phyloP scores from a whole-genome alignment of 2,888 invertebrate genomes.

The Listrodromus nycthemerus region DNA sequence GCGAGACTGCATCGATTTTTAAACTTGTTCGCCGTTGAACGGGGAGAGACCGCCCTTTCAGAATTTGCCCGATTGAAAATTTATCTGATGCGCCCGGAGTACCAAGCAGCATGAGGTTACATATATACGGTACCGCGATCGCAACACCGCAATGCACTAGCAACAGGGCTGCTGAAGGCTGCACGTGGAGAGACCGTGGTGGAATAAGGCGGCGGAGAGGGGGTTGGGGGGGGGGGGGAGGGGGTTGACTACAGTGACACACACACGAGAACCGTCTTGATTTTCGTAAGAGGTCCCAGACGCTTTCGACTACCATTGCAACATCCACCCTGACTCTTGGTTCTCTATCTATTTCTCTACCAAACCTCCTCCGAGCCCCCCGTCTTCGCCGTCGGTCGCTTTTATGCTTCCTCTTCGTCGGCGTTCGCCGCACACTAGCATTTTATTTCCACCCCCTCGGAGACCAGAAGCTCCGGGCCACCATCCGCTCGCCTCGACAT shows the following conservation, averaged over 20 bases:
- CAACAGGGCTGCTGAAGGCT: constrained; percentile 38
- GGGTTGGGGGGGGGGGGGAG: too few relatives aligned
- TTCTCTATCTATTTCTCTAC: background rate
- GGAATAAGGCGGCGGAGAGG: too few relatives aligned
- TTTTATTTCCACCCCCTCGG: constrained; percentile 49
- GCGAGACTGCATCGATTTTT: constrained; percentile 79
- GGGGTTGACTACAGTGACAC: constrained; percentile 7
- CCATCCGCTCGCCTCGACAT: background rate
- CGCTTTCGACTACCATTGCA: constrained; percentile 33
- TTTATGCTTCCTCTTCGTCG: constrained; percentile 15
- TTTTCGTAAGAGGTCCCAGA: constrained; percentile 58
- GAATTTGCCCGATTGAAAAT: constrained; percentile 83
- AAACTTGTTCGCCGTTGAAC: constrained; percentile 75
- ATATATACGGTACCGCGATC: background rate
- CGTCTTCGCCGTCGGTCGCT: background rate
- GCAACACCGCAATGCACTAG: constrained; percentile 48
- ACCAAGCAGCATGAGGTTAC: constrained; percentile 70
- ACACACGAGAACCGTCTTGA: constrained; percentile 40
- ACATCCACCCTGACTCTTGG: background rate
- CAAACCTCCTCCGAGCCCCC: too few relatives aligned
- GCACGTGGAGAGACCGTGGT: constrained; percentile 12
- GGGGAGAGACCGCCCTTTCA: constrained; percentile 73
- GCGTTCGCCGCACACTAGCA: constrained; percentile 16
- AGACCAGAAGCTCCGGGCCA: background rate
- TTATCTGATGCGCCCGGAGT: constrained; percentile 80